Percentiles rank a stretch among this genome's conserved stretches.
These are phyloP conservation scores for cat (Felis catus) DNA, from an alignment of 2,113 vertebrate species.

Conservation along the genomic window F.catus_Fca126_mat1.0 CM031412.1:35662001-35662500, in stretches of 20 bases:
- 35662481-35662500: neutral
- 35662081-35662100: neutral
- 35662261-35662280: neutral
- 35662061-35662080: neutral
- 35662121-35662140: neutral
- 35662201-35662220: neutral
- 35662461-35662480: neutral
- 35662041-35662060: neutral
- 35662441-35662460: neutral
- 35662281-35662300: neutral
- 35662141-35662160: neutral
- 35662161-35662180: neutral
- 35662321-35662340: neutral
- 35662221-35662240: neutral
- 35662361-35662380: neutral
- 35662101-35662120: neutral
- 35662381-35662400: fast-evolving
- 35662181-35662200: neutral
- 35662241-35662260: neutral
- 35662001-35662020: neutral
- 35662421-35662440: neutral
- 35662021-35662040: neutral
- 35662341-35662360: neutral
- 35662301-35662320: neutral
- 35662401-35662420: neutral